Conservation (phyloP, 30 jellyfish, hydroid and myxozoan species). For the Turritopsis rubra region DNA sequence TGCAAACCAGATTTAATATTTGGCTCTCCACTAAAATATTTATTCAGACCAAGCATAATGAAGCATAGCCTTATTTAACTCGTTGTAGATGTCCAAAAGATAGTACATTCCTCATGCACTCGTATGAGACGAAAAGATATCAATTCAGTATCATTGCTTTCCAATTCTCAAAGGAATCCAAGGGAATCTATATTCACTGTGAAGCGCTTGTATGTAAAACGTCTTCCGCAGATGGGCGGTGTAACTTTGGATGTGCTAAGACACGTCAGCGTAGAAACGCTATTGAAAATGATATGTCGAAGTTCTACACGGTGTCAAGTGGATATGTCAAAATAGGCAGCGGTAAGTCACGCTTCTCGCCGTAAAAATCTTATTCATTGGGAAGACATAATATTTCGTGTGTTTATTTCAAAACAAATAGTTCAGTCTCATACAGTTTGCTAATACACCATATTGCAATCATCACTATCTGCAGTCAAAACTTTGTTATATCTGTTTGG, state of each 20-base stretch:
- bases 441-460: no score
- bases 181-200: constrained; percentile 9
- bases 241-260: not conserved
- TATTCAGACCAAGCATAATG: no score
- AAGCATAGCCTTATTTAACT: not conserved
- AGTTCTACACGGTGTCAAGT: constrained; percentile 5
- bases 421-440: no score
- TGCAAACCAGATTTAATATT: no score
- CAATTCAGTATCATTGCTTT: constrained; percentile 15
- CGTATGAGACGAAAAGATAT: not conserved
- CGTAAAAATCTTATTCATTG: no score
- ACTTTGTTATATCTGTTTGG: no score
- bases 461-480: no score
- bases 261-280: constrained; percentile 11
- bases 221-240: constrained; percentile 1
- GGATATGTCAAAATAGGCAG: not conserved
- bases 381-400: no score
- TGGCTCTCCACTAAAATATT: no score
- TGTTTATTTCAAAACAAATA: no score
- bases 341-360: no score
- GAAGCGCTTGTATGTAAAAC: not conserved
- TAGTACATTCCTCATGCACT: not conserved
- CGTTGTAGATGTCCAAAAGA: constrained; percentile 1
- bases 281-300: not conserved
- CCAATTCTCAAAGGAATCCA: not conserved